Percentiles rank a stretch among this genome's conserved stretches.
phyloP scores from a whole-genome alignment of 2,797 vertebrate species.

The Ara ararauna region DNA sequence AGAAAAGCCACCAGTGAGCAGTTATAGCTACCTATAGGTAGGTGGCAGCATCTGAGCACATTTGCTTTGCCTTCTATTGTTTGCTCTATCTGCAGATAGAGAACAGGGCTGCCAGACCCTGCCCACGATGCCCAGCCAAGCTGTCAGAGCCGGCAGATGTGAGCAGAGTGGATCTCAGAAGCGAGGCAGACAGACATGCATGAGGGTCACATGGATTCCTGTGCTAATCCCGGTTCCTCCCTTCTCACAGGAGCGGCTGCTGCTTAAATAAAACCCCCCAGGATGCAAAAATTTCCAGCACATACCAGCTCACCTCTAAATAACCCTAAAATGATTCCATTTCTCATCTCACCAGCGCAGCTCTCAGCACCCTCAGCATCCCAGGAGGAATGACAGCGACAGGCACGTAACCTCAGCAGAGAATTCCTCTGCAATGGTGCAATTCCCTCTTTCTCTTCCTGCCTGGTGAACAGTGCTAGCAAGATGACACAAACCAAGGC shows the following conservation, averaged over 20 bases:
- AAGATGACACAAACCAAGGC: rapidly evolving
- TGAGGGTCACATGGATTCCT: background rate
- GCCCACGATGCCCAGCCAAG: background rate
- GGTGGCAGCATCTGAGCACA: conserved; percentile 45
- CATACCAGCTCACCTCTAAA: background rate
- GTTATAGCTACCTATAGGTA: background rate
- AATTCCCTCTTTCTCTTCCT: background rate
- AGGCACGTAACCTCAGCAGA: background rate
- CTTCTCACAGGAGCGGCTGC: background rate
- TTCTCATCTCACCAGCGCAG: background rate
- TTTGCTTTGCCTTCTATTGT: background rate
- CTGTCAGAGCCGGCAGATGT: background rate
- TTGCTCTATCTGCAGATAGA: background rate
- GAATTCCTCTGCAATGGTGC: background rate
- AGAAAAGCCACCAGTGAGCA: background rate
- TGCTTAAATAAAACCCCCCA: background rate
- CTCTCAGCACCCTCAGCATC: background rate
- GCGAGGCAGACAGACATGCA: rapidly evolving
- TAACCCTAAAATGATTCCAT: background rate
- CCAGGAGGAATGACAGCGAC: rapidly evolving
- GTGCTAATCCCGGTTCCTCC: background rate
- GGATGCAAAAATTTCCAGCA: background rate
- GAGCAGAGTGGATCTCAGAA: background rate
- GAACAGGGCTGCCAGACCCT: background rate
- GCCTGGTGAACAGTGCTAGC: rapidly evolving